Conservation (phyloP, 2,113 vertebrate genomes). For the Mesembrinibis cayennensis region DNA sequence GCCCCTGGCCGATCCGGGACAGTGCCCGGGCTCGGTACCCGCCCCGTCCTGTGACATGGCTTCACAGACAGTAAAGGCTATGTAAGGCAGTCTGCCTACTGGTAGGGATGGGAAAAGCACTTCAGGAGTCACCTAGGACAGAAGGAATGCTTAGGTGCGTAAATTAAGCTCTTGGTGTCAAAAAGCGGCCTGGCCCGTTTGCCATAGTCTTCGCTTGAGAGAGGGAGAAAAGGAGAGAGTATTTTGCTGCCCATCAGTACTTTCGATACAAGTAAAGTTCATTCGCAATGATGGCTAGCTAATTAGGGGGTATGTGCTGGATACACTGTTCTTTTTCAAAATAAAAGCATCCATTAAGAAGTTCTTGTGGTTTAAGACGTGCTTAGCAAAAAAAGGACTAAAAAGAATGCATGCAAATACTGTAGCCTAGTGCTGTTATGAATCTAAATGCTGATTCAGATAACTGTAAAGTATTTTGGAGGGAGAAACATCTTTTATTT, state of each 20-base stretch:
- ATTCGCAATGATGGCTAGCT: too few species aligned
- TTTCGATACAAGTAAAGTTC: background rate
- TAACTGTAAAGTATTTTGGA: background rate
- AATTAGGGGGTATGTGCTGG: rapidly evolving
- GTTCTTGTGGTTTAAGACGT: background rate
- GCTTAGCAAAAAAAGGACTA: background rate
- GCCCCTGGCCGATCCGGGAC: rapidly evolving
- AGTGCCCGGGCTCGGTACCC: rapidly evolving
- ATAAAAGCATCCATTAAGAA: too few species aligned
- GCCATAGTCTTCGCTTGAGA: background rate
- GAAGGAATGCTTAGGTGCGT: too few species aligned
- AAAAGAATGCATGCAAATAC: background rate
- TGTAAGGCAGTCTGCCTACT: rapidly evolving
- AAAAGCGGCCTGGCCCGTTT: background rate
- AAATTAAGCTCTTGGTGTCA: rapidly evolving
- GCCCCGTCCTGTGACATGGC: rapidly evolving
- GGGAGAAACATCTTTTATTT: background rate
- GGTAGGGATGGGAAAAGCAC: rapidly evolving
- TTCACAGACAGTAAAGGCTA: rapidly evolving
- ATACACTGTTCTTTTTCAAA: background rate
- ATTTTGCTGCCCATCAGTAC: rapidly evolving
- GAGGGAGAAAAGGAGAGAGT: background rate
- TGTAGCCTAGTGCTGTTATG: background rate
- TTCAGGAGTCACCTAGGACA: rapidly evolving
- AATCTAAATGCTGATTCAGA: background rate